phyloP scores from a whole-genome alignment of 2,888 invertebrate genomes.

The Itoplectis maculator region DNA sequence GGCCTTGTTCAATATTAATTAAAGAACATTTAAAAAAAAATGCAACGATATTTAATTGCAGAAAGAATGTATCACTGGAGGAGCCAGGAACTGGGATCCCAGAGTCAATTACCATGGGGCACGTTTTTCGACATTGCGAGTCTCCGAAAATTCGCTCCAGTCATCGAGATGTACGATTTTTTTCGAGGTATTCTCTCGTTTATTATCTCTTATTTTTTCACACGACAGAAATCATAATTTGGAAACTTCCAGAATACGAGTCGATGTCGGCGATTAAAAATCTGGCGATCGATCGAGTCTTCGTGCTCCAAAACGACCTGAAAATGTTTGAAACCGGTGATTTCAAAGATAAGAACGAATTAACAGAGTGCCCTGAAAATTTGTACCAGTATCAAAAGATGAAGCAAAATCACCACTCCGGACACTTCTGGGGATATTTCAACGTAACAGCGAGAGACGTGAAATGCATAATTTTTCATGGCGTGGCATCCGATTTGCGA shows the following conservation, averaged over 20 bases:
- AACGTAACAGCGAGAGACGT: conserved; percentile 89
- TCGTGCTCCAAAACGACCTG: conserved; percentile 93
- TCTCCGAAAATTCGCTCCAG: conserved; percentile 91
- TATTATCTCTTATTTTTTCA: neutral
- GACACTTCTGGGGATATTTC: conserved; percentile 90
- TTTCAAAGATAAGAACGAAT: conserved; percentile 93
- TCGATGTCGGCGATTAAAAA: conserved; percentile 77
- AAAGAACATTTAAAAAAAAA: neutral
- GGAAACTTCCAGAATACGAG: conserved; percentile 84
- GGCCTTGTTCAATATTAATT: neutral
- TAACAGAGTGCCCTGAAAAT: conserved; percentile 85
- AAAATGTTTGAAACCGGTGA: conserved; percentile 93
- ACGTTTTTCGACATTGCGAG: conserved; percentile 94
- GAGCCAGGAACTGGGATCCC: conserved; percentile 85
- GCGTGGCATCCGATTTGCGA: conserved; percentile 88
- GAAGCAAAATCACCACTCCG: conserved; percentile 82
- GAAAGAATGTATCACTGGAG: conserved; percentile 94
- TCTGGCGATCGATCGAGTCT: conserved; percentile 90
- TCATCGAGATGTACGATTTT: conserved; percentile 94
- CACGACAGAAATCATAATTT: neutral
- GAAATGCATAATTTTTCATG: conserved; percentile 94
- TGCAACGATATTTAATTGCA: conserved; percentile 60
- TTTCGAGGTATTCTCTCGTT: conserved; percentile 86
- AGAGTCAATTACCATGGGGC: conserved; percentile 91
- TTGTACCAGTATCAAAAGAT: conserved; percentile 78